Percentiles rank a stretch among this genome's conserved stretches.
Conservation (phyloP, 2,888 invertebrate genomes). For the Gymnosoma rotundatum region DNA sequence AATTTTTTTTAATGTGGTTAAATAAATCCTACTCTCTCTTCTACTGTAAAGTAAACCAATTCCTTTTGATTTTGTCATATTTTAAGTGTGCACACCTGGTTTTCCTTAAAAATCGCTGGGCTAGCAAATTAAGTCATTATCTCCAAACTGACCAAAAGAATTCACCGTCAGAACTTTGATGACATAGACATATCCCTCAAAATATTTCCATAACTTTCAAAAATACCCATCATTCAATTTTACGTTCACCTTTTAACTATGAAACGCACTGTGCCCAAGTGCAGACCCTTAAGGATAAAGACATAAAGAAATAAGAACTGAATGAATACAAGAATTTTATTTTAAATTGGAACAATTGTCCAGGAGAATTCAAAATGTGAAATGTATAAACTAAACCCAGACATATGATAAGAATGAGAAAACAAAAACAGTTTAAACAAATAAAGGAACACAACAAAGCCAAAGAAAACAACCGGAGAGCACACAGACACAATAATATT, state of each 20-base stretch:
- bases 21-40: too few species aligned
- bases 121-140: too few species aligned
- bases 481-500: constrained; percentile 24
- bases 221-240: too few species aligned
- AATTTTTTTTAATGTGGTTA: too few species aligned
- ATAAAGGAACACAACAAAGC: constrained; percentile 22
- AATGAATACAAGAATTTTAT: constrained; percentile 29
- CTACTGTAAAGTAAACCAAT: too few species aligned
- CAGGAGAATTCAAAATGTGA: constrained; percentile 10
- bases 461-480: constrained; percentile 8
- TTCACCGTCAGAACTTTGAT: too few species aligned
- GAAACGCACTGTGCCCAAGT: not conserved
- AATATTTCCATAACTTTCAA: too few species aligned
- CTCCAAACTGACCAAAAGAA: too few species aligned
- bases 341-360: constrained; percentile 64
- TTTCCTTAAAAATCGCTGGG: too few species aligned
- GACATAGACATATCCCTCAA: too few species aligned
- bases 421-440: constrained; percentile 12
- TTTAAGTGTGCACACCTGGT: too few species aligned
- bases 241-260: constrained; percentile 1
- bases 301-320: not conserved
- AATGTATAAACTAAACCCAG: constrained; percentile 30
- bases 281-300: constrained; percentile 18
- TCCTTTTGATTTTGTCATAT: too few species aligned
- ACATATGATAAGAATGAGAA: constrained; percentile 24